phyloP scores from a whole-genome alignment of 2,888 invertebrate species.

The Tinea semifulvella region DNA sequence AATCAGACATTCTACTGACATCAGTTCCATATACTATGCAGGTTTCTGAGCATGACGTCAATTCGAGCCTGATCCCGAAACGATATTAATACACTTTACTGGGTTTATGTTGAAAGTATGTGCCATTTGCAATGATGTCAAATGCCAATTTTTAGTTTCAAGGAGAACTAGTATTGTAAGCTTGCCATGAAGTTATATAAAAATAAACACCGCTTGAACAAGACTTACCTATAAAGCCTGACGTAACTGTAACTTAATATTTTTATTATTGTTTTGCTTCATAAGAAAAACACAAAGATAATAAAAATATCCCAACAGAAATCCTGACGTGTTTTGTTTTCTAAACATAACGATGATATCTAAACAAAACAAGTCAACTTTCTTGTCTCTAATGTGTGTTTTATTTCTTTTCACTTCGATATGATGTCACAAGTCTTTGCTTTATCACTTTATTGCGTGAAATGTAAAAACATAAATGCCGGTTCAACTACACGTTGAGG shows the following conservation, averaged over 20 bases:
- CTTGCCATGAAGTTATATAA: too few relatives aligned
- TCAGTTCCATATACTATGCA: too few relatives aligned
- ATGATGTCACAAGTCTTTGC: constrained; percentile 64
- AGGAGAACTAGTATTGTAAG: not conserved
- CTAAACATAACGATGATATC: not conserved
- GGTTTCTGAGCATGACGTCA: too few relatives aligned
- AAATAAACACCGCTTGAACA: too few relatives aligned
- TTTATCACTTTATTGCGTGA: constrained; percentile 65
- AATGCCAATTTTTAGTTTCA: not conserved
- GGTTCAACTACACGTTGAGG: too few relatives aligned
- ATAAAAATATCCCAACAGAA: constrained; percentile 1
- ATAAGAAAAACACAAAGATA: not conserved
- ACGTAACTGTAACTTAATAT: too few relatives aligned
- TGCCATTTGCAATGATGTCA: not conserved
- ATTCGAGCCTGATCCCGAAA: too few relatives aligned
- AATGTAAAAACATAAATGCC: too few relatives aligned
- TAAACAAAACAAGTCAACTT: constrained; percentile 52
- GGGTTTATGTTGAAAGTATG: not conserved
- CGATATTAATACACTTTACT: too few relatives aligned
- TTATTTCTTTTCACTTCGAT: constrained; percentile 55
- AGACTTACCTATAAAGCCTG: too few relatives aligned
- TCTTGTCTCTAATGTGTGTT: constrained; percentile 50
- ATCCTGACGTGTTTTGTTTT: constrained; percentile 7
- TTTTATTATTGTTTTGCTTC: too few relatives aligned
- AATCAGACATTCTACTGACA: too few relatives aligned